Conservation (phyloP, 2,888 invertebrate genomes). For the Amaurobius ferox region DNA sequence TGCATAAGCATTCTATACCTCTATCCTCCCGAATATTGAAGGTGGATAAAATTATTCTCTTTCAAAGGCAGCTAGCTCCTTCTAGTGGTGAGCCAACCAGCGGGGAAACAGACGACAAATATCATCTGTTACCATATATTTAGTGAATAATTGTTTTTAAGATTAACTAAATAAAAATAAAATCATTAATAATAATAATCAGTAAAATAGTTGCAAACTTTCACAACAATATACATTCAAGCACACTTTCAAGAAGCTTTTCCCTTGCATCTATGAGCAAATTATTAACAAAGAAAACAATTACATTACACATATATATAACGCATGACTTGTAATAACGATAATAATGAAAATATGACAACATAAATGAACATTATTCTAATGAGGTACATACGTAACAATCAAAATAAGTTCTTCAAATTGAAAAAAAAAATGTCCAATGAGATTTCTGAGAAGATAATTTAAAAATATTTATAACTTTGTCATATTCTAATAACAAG, state of each 20-base stretch:
- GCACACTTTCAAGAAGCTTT: constrained; percentile 19
- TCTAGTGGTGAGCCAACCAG: too few relatives aligned
- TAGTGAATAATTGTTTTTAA: too few relatives aligned
- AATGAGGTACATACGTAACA: background rate
- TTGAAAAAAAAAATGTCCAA: constrained; percentile 13
- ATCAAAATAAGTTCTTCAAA: constrained; percentile 25
- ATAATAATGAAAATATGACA: constrained; percentile 26
- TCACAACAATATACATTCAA: background rate
- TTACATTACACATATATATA: constrained; percentile 37
- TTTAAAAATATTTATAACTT: too few relatives aligned
- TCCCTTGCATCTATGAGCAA: constrained; percentile 18
- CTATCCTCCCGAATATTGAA: too few relatives aligned
- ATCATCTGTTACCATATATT: too few relatives aligned
- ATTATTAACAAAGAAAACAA: constrained; percentile 32
- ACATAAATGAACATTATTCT: constrained; percentile 26
- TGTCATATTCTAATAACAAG: too few relatives aligned
- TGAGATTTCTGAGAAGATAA: too few relatives aligned
- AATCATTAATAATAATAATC: background rate
- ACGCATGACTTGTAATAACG: constrained; percentile 1
- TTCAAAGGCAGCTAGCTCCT: too few relatives aligned
- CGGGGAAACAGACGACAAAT: too few relatives aligned
- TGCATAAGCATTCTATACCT: too few relatives aligned
- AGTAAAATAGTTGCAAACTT: background rate
- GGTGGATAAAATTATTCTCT: too few relatives aligned
- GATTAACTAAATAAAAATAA: too few relatives aligned